These are phyloP conservation scores for Enteromius mattozi DNA, from an alignment of 2,797 vertebrate genomes.

Conservation along the genomic window DNA sequence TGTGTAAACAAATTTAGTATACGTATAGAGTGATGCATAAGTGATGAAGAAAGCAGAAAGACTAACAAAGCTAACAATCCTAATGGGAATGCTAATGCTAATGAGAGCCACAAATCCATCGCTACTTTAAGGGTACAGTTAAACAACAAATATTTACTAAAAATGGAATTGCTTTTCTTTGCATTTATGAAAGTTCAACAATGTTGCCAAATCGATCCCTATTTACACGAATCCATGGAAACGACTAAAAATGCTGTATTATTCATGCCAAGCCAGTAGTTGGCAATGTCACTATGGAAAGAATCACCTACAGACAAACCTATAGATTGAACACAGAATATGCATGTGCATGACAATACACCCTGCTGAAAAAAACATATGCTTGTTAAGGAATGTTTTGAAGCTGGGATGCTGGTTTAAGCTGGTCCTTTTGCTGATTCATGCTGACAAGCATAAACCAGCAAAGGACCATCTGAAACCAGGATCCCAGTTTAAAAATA, in stretches of 20 bases:
- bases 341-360: neutral
- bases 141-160: accelerated
- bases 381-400: too few species aligned
- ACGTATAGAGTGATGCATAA: neutral
- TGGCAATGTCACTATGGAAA: neutral
- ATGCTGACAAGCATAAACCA: too few species aligned
- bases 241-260: neutral
- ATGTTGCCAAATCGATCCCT: neutral
- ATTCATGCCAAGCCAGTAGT: neutral
- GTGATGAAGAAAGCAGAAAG: neutral
- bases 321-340: neutral
- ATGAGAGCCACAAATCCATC: neutral
- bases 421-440: too few species aligned
- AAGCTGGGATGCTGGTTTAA: too few species aligned
- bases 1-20: neutral
- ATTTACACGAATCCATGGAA: neutral
- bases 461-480: too few species aligned
- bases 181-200: neutral
- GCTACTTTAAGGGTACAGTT: neutral
- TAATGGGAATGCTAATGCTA: neutral
- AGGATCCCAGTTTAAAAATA: too few species aligned
- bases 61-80: too few species aligned
- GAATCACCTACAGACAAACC: neutral
- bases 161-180: neutral
- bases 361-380: too few species aligned